A percentile compares a stretch with the other conserved stretches of the same genome.
These are phyloP conservation scores for Phragmatobia fuliginosa DNA, from an alignment of 2,888 invertebrate genomes.

Conservation along the genomic window DNA sequence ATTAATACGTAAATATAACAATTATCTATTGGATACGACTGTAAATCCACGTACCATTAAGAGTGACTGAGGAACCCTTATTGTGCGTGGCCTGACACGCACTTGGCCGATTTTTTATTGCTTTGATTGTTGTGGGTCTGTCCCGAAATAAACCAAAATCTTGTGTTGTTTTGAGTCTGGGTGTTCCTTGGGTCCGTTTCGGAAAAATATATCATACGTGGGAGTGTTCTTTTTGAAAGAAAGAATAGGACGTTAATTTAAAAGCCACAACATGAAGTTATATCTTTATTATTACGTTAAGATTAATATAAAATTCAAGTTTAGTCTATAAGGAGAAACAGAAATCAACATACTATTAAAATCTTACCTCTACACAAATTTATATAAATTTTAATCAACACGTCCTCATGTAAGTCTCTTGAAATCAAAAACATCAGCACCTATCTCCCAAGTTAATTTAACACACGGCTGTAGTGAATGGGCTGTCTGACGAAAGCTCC, in stretches of 20 bases:
- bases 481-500: constrained; percentile 10
- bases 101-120: too few species aligned
- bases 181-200: too few species aligned
- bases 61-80: too few species aligned
- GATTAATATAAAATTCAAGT: not conserved
- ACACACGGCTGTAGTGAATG: not conserved
- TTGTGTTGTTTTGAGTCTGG: too few species aligned
- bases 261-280: not conserved
- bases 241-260: not conserved
- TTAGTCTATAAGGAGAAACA: not conserved
- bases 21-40: too few species aligned
- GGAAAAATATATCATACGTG: too few species aligned
- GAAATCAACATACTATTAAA: not conserved
- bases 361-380: not conserved
- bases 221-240: too few species aligned
- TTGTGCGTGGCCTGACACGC: too few species aligned
- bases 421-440: constrained; percentile 2
- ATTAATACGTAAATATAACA: too few species aligned
- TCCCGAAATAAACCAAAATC: too few species aligned
- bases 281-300: not conserved
- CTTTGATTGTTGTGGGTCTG: too few species aligned
- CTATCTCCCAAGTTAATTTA: constrained; percentile 13
- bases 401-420: not conserved
- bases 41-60: too few species aligned
- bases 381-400: not conserved